Evolutionary conservation across 2,888 invertebrate genomes (phyloP), one percentile per base, ranked within the genome.

Genomic region (Chloromyia formosa): DNA sequence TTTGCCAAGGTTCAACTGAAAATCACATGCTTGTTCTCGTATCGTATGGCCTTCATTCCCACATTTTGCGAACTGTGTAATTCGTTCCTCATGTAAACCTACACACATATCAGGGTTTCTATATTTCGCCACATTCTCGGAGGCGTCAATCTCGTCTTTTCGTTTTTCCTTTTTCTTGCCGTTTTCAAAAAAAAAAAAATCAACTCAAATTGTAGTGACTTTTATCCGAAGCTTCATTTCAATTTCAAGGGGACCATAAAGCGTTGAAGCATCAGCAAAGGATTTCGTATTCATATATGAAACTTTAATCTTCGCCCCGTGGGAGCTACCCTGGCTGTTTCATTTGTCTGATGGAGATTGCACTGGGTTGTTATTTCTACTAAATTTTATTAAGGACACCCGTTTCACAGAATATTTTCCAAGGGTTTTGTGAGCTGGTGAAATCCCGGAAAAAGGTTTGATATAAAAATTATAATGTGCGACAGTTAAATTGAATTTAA

Each of bases 161-260:
- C 35, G 16, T 20, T 42, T 45, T 4, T 35, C 14, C 4, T 12
- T 61, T 61, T 61, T 35, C 35, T 61, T 61, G 5, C n/a, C 14
- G 35, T n/a, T n/a, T 61, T 61, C 18, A n/a, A n/a, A 18, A 61
- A 61, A n/a, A n/a, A 7, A n/a, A 66, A 45, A 66, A 45, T 18
- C 42, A 66, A 49, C 20, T 66, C 45, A 66, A 66, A 66, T 66
- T 66, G 45, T 45, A 66, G 61, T 61, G 61, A 61, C 61, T 61
- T 61, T 27, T 35, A 61, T 18, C 35, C 27, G 20, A 61, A 35
- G 61, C n/a, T 66, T 45, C 49, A 66, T 66, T 66, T 66, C 66
- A 66, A 66, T 66, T 66, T 66, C 66, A 45, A 45, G 66, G 66
- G 49, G 45, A 49, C 45, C 45, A 20, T 45, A 20, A 42, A 42